phyloP scores from a whole-genome alignment of 2,113 vertebrate species.

The Chrysochloris asiatica region DNA sequence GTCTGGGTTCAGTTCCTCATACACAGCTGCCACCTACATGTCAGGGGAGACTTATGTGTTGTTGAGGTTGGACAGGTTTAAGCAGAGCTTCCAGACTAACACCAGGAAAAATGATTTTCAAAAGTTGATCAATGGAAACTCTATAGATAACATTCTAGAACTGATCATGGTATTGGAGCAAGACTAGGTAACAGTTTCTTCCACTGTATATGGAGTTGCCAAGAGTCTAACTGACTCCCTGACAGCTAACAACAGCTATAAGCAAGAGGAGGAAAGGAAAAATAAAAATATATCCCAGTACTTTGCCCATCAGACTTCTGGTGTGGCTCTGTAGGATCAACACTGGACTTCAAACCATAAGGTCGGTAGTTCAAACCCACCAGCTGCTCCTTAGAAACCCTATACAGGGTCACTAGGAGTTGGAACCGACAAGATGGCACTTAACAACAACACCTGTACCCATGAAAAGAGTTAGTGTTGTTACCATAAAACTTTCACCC shows the following conservation, averaged over 20 bases:
- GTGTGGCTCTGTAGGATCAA: no score
- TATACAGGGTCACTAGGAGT: no score
- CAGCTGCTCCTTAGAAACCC: no score
- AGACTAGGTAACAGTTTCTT: neutral
- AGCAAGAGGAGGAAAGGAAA: neutral
- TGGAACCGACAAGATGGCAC: no score
- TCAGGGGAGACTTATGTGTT: neutral
- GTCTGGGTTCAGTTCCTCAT: neutral
- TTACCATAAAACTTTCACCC: neutral
- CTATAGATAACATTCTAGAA: neutral
- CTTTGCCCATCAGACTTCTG: no score
- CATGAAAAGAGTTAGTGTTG: rapidly evolving
- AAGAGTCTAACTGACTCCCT: neutral
- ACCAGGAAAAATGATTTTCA: neutral
- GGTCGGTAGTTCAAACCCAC: no score
- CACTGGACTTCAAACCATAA: no score
- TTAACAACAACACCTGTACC: no score
- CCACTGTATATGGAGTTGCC: neutral
- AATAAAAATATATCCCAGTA: rapidly evolving
- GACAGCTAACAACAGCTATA: neutral
- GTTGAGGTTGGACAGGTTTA: neutral
- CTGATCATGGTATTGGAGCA: neutral
- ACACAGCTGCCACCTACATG: neutral
- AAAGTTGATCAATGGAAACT: neutral
- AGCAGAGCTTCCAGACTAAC: neutral